These are phyloP conservation scores for Collichthys lucidus DNA, from an alignment of 2,113 vertebrate genomes.

Conservation along the genomic window DNA sequence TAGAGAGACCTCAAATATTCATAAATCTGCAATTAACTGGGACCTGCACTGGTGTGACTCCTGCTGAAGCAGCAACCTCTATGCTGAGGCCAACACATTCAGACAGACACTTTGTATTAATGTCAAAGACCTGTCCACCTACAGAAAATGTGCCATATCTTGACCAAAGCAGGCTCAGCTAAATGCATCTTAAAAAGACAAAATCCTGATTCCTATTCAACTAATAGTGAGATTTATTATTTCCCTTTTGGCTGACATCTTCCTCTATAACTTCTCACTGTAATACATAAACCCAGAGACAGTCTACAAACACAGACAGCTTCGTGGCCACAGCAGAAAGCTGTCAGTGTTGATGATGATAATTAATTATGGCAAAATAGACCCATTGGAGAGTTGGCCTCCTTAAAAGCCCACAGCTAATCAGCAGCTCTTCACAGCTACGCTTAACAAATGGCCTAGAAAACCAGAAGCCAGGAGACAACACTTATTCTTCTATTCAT, in stretches of 20 bases:
- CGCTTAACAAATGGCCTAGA: constrained; percentile 75
- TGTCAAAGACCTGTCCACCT: constrained; percentile 40
- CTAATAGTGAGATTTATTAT: constrained; percentile 51
- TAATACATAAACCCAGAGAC: constrained; percentile 47
- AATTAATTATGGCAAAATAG: constrained; percentile 78
- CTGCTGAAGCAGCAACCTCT: constrained; percentile 66
- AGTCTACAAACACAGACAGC: constrained; percentile 14
- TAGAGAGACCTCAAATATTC: constrained; percentile 70
- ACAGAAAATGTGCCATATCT: background rate
- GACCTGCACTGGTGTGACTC: constrained; percentile 27
- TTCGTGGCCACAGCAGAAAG: constrained; percentile 29
- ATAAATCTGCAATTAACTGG: constrained; percentile 62
- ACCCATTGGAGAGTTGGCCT: constrained; percentile 75
- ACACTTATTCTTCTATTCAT: constrained; percentile 60
- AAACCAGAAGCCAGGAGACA: constrained; percentile 69
- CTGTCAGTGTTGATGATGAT: constrained; percentile 61
- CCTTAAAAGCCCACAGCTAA: constrained; percentile 76
- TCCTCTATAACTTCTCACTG: background rate
- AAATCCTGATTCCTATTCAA: constrained; percentile 37
- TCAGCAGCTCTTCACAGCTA: constrained; percentile 64
- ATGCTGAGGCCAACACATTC: constrained; percentile 46
- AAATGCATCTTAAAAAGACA: constrained; percentile 32
- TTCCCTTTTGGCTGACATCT: constrained; percentile 30
- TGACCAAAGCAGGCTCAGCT: background rate
- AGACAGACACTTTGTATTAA: constrained; percentile 61